These are phyloP conservation scores for Belonocnema kinseyi DNA, from an alignment of 1,140 invertebrate species.

Conservation along the genomic window DNA sequence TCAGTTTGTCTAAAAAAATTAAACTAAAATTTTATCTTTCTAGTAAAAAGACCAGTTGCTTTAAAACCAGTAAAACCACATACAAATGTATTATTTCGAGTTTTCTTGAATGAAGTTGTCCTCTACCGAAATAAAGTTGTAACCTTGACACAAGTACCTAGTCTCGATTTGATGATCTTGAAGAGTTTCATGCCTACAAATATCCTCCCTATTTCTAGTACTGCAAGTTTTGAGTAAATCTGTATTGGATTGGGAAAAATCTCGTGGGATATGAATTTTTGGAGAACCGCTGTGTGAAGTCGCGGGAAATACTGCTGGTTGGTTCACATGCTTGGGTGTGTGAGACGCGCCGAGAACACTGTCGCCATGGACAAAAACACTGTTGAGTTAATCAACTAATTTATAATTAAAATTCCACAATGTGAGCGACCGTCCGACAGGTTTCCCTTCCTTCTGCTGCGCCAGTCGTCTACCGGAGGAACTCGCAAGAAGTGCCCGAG, in stretches of 20 bases:
- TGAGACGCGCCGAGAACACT: slow-evolving; percentile 61
- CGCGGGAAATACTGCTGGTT: slow-evolving; percentile 51
- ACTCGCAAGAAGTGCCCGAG: slow-evolving; percentile 63
- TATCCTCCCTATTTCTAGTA: too few relatives aligned
- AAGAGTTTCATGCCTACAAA: not conserved
- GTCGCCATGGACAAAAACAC: slow-evolving; percentile 72
- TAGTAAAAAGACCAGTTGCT: not conserved
- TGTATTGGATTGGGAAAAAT: not conserved
- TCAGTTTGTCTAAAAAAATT: too few relatives aligned
- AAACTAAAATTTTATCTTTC: not conserved
- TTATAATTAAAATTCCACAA: slow-evolving; percentile 77
- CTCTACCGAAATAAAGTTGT: not conserved
- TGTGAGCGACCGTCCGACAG: slow-evolving; percentile 56
- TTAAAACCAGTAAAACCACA: slow-evolving; percentile 38
- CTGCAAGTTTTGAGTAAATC: not conserved
- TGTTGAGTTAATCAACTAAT: slow-evolving; percentile 78
- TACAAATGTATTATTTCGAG: not conserved
- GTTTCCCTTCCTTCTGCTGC: slow-evolving; percentile 41
- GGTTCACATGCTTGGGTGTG: slow-evolving; percentile 47
- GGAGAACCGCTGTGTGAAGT: slow-evolving; percentile 62
- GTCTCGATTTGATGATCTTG: not conserved
- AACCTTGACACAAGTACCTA: not conserved
- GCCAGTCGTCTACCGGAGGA: slow-evolving; percentile 40
- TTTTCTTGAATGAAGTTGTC: slow-evolving; percentile 1
- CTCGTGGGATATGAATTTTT: slow-evolving; percentile 27